A percentile compares a stretch with the other conserved stretches of the same genome.
These are phyloP conservation scores for Lathronympha strigana DNA, from an alignment of 2,888 invertebrate species.

Conservation along the genomic window DNA sequence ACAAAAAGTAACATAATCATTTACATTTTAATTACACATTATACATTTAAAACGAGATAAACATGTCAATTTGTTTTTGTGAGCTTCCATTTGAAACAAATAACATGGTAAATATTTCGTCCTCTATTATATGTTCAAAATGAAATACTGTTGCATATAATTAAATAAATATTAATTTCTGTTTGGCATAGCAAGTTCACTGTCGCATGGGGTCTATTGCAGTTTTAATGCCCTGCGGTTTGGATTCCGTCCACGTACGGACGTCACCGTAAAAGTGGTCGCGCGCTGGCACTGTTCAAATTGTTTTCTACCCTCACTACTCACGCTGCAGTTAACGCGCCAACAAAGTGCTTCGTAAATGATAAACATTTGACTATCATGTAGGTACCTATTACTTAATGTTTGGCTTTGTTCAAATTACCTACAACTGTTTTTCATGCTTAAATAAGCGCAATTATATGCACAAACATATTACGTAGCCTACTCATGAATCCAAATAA, in stretches of 20 bases:
- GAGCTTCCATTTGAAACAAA: too few species aligned
- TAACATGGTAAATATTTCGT: too few species aligned
- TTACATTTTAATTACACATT: too few species aligned
- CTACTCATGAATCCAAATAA: too few species aligned
- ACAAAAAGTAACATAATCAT: too few species aligned
- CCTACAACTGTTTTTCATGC: neutral
- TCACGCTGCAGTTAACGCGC: constrained; percentile 59
- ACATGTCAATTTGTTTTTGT: too few species aligned
- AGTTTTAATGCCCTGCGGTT: constrained; percentile 73
- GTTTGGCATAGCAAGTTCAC: constrained; percentile 57
- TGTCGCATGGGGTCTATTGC: constrained; percentile 69
- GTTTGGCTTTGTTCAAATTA: neutral
- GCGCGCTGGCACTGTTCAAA: constrained; percentile 64
- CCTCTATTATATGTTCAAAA: too few species aligned
- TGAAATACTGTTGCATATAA: neutral
- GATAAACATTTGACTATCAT: constrained; percentile 18
- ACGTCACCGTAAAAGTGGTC: constrained; percentile 73
- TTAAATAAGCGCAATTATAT: neutral
- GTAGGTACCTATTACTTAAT: neutral
- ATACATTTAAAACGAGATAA: too few species aligned
- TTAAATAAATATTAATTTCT: constrained; percentile 50
- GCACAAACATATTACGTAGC: neutral
- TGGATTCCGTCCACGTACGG: constrained; percentile 74
- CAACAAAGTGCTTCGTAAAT: constrained; percentile 47
- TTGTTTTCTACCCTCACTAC: constrained; percentile 67